Conservation (phyloP, 2,113 vertebrate species). For the Ceyx cyanopectus region DNA sequence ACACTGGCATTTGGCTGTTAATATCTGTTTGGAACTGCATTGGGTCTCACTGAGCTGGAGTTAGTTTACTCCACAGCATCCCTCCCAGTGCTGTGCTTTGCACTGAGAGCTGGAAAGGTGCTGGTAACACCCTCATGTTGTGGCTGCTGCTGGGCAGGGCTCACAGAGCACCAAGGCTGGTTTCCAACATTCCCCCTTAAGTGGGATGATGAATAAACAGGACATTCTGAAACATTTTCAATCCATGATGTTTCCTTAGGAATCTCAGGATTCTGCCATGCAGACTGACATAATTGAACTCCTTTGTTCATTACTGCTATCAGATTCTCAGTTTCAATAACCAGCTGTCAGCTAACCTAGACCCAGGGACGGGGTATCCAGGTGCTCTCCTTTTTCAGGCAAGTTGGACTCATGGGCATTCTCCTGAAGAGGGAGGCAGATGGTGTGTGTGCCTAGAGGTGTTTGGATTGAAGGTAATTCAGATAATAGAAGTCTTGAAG, state of each 20-base stretch:
- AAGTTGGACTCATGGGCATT: not conserved
- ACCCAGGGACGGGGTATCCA: not conserved
- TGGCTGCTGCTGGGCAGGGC: too few relatives aligned
- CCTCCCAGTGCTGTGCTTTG: too few relatives aligned
- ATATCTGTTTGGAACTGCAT: not conserved
- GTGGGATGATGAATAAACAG: not conserved
- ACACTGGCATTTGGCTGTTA: not conserved
- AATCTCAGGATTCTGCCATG: not conserved
- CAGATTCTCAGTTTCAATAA: not conserved
- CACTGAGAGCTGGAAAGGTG: too few relatives aligned
- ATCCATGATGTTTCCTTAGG: not conserved
- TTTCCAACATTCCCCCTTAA: too few relatives aligned
- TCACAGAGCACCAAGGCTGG: too few relatives aligned
- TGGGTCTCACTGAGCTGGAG: too few relatives aligned
- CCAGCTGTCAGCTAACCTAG: not conserved
- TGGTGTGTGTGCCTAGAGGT: fast-evolving
- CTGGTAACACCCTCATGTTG: too few relatives aligned
- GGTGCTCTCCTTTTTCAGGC: not conserved
- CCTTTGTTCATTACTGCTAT: not conserved
- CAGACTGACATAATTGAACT: not conserved
- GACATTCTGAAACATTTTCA: not conserved
- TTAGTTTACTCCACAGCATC: too few relatives aligned
- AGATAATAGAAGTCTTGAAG: not conserved
- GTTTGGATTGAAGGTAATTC: not conserved
- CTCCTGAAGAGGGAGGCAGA: not conserved